Base-by-base conservation (phyloP, 1,140 invertebrate genomes). In the Habropoda laboriosa region DNA sequence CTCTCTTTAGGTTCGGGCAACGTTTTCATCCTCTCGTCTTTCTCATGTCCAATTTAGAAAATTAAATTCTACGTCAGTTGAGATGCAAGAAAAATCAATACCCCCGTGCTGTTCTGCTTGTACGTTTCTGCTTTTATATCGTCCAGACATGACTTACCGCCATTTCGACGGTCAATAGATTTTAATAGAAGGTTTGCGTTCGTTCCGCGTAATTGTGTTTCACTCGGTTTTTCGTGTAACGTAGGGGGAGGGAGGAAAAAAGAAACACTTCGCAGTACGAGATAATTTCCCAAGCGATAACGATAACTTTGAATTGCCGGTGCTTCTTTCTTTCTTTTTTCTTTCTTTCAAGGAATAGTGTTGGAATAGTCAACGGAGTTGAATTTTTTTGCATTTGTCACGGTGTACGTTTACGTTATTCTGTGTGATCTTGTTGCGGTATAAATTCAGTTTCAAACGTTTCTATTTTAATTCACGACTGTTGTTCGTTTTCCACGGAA, bases 31-130 rank as follows among this genome's bases (percentile, higher is more conserved):
- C 67, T n/a, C 42, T 78, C 42, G 75, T 78, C 72, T 42, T 64
- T 71, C 35, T 71, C 67, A 42, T 60, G 32, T 49, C 35, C 75
- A 78, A 78, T 78, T 60, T 47, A 61, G 35, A 78, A 78, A 71
- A 78, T 78, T 78, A 78, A 71, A 78, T 71, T 60, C 45, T 51
- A 58, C 66, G 67, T 51, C 67, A 49, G 75, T 70, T 35, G 49
- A 38, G 51, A 76, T 40, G 55, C 55, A 18, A 71, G 75, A 49
- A 78, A 78, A 71, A 70, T 78, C 75, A 71, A 78, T 78, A 71
- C 42, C 24, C 3, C 24, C n/a, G n/a, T n/a, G n/a, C n/a, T n/a
- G n/a, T n/a, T n/a, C 21, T 13, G 42, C 53, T 49, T 32, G 13
- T 58, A 60, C 32, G 13, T 32, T 71, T 42, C 32, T n/a, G 55